These are phyloP conservation scores for Ornithoptera alexandrae DNA, from an alignment of 2,888 invertebrate species.

Conservation along the genomic window DNA sequence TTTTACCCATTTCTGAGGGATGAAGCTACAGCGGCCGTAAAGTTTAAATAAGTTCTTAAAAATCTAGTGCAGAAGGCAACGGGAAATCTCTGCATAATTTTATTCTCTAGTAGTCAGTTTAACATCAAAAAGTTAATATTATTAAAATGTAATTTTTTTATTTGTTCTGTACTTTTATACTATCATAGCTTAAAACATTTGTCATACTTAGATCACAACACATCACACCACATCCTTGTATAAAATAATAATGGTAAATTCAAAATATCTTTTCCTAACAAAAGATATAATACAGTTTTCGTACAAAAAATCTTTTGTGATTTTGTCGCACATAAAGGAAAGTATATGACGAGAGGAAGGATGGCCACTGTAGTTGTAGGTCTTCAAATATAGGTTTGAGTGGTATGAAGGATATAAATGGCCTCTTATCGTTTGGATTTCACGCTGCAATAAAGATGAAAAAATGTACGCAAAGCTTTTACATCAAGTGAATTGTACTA, in stretches of 20 bases:
- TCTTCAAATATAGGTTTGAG: slow-evolving; percentile 19
- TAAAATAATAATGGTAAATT: not conserved
- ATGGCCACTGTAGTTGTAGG: slow-evolving; percentile 1
- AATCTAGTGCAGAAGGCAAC: too few species aligned
- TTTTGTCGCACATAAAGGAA: slow-evolving; percentile 15
- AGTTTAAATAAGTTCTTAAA: too few species aligned
- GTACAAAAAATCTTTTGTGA: slow-evolving; percentile 1
- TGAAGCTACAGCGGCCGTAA: too few species aligned
- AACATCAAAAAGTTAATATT: too few species aligned
- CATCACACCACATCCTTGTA: not conserved
- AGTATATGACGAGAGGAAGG: slow-evolving; percentile 7
- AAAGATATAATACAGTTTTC: not conserved
- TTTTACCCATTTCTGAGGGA: too few species aligned
- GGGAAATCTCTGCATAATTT: too few species aligned
- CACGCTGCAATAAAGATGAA: slow-evolving; percentile 22
- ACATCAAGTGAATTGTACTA: slow-evolving; percentile 2
- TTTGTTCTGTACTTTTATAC: too few species aligned
- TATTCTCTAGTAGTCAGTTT: too few species aligned
- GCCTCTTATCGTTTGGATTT: slow-evolving; percentile 23
- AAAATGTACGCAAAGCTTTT: slow-evolving; percentile 9
- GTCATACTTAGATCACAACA: not conserved
- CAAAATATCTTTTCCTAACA: not conserved
- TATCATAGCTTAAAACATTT: too few species aligned
- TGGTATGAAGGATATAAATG: slow-evolving; percentile 21
- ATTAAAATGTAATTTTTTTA: too few species aligned